A percentile compares a stretch with the other conserved stretches of the same genome.
These are phyloP conservation scores for Felis catus DNA, from an alignment of 2,113 vertebrate species.

Conservation along the genomic window F.catus_Fca126_mat1.0 CM031414.1:138892501-138893000, in stretches of 20 bases:
- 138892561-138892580: accelerated
- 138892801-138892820: accelerated
- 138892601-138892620: background rate
- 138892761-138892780: accelerated
- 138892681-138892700: accelerated
- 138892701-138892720: accelerated
- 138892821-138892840: no score
- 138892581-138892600: background rate
- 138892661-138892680: background rate
- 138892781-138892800: background rate
- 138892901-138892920: background rate
- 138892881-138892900: background rate
- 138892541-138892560: accelerated
- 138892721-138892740: background rate
- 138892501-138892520: accelerated
- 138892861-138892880: background rate
- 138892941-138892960: background rate
- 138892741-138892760: no score
- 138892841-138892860: background rate
- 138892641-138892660: background rate
- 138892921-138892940: background rate
- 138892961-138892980: background rate
- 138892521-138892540: accelerated
- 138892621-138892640: background rate
- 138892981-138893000: no score